Base-by-base conservation (phyloP, 2,113 vertebrate species). In the Chiloscyllium plagiosum region DNA sequence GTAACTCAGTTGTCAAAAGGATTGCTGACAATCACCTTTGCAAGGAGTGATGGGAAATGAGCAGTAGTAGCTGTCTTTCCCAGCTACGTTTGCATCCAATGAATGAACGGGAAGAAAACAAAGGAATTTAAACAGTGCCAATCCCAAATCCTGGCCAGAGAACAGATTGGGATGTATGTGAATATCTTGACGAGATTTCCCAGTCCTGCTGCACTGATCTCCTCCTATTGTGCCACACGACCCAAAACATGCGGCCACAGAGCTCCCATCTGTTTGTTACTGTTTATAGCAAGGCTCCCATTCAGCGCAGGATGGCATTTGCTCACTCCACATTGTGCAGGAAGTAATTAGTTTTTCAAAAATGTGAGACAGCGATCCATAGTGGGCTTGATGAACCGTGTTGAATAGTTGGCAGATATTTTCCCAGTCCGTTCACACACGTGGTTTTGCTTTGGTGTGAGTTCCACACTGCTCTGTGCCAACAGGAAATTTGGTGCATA, bases 201-300 rank as follows among this genome's bases (percentile, higher is more conserved):
- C 26, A 29, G 2, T 90, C 87, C 33, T 29, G 12, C 13, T 4
- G 12, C 52, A 65, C 26, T 90, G 87, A 26, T 56, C 87, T 90
- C 13, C 24, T 29, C 8, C 42, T 47, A 47, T 56, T 29, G 52
- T 13, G 52, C 52, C 52, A 26, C 4, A 65, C 13, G 26, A 15
- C 15, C 13, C 26, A 61, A 56, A 33, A 56, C 24, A 33, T 29
- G 26, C 61, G 52, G 17, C 87, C 13, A 13, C 52, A 61, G 87
- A 22, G 87, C 4, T 65, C 87, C 87, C 87, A 90, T 90, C 87
- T 90, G 87, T 90, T 33, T 26, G 26, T 90, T 90, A 65, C 52
- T 90, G 52, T 90, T 90, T 90, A 56, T 61, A 90, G 52, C 52
- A 61, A 61, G 52, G 52, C 47, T 56, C 56, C 50, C 26, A 29